Conservation (phyloP, 2,797 vertebrate species). For the Argya squamiceps region DNA sequence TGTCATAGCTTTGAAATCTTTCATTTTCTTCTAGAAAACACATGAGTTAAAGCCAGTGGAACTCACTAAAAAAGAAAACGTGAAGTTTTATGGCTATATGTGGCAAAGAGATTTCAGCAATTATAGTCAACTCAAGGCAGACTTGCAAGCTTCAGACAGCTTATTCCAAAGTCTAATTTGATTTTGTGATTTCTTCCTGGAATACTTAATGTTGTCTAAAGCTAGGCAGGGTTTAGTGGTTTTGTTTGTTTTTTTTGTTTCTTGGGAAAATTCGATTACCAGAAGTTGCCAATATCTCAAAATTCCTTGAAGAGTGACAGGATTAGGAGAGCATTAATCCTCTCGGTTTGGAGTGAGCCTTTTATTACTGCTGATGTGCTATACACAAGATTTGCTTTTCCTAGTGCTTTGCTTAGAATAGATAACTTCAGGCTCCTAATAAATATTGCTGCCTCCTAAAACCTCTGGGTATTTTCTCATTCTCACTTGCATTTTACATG, state of each 20-base stretch:
- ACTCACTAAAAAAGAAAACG: background rate
- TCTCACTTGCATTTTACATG: slow-evolving; percentile 1
- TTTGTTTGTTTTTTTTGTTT: background rate
- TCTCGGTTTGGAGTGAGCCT: background rate
- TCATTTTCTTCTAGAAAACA: background rate
- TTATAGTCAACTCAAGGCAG: background rate
- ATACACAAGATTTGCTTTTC: background rate
- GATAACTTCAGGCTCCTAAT: background rate
- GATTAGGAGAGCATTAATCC: slow-evolving; percentile 13
- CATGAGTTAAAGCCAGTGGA: background rate
- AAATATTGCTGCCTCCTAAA: slow-evolving; percentile 7
- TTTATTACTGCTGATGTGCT: background rate
- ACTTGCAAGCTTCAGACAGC: background rate
- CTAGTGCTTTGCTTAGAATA: background rate
- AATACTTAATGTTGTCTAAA: background rate
- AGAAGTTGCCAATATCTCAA: slow-evolving; percentile 1
- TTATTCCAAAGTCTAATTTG: slow-evolving; percentile 25
- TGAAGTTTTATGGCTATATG: background rate
- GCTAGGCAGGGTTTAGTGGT: background rate
- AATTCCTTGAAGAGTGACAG: background rate
- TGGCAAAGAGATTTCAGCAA: background rate
- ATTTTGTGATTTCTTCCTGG: background rate
- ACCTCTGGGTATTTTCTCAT: background rate
- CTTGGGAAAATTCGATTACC: background rate
- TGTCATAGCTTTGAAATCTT: background rate